These are phyloP conservation scores for Cheilinus undulatus DNA, from an alignment of 2,113 vertebrate species.

Conservation along the genomic window DNA sequence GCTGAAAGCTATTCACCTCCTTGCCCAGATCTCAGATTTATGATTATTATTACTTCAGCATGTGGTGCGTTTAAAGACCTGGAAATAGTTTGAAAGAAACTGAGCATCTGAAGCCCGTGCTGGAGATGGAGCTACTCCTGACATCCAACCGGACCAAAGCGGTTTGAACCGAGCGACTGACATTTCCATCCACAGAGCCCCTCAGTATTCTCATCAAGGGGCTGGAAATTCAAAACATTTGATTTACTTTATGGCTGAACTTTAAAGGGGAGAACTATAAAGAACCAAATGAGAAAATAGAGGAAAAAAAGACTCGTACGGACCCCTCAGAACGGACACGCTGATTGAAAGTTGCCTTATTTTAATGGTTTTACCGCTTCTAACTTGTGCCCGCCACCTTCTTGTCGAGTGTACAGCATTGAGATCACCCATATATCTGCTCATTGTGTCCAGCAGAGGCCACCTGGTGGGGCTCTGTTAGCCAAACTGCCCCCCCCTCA, in stretches of 20 bases:
- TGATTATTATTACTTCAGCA: constrained; percentile 51
- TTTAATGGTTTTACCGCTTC: constrained; percentile 80
- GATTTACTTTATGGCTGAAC: constrained; percentile 70
- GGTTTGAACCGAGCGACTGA: constrained; percentile 64
- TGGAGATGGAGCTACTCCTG: constrained; percentile 25
- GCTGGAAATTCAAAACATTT: constrained; percentile 39
- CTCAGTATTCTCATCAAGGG: constrained; percentile 7
- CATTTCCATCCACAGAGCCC: constrained; percentile 44
- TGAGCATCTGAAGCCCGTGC: constrained; percentile 38
- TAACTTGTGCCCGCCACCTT: constrained; percentile 70
- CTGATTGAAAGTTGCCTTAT: constrained; percentile 84
- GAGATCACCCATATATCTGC: constrained; percentile 41
- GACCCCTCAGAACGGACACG: constrained; percentile 61
- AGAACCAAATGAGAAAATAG: constrained; percentile 59
- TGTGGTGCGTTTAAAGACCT: constrained; percentile 53
- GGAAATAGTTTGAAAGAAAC: constrained; percentile 57
- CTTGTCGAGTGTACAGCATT: constrained; percentile 73
- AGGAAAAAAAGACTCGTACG: constrained; percentile 38
- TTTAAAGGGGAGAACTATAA: constrained; percentile 37
- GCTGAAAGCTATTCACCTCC: constrained; percentile 53
- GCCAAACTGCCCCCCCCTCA: constrained; percentile 27
- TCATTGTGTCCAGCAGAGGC: constrained; percentile 37
- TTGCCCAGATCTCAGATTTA: constrained; percentile 38
- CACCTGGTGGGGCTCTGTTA: constrained; percentile 38
- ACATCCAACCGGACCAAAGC: constrained; percentile 74